Evolutionary conservation across 2,113 vertebrate genomes (phyloP).

Genomic region (Xyrauchen texanus): DNA sequence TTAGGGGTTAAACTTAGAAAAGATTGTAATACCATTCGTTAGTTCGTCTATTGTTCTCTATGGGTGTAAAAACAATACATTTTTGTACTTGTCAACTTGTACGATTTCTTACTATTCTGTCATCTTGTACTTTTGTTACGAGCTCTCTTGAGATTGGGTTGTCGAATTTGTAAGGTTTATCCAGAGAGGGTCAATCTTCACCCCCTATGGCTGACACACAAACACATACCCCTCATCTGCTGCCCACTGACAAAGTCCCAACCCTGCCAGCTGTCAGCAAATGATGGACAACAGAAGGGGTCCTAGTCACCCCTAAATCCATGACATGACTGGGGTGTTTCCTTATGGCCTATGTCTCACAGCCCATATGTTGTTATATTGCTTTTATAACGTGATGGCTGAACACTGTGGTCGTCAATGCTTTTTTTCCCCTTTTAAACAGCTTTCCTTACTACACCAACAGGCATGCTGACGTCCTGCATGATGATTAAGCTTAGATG

Average conservation of each 20-base stretch:
- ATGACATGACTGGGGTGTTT: slow-evolving; percentile 19
- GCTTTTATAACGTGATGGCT: slow-evolving; percentile 9
- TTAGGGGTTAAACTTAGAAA: too few species aligned
- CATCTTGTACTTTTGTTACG: too few species aligned
- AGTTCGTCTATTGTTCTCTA: too few species aligned
- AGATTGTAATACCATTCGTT: too few species aligned
- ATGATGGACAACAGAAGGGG: slow-evolving; percentile 34
- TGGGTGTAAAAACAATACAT: too few species aligned
- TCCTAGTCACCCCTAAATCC: slow-evolving; percentile 10
- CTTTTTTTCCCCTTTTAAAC: slow-evolving; percentile 9
- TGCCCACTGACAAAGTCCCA: slow-evolving; percentile 36
- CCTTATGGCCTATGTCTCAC: background rate
- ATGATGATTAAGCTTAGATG: slow-evolving; percentile 1
- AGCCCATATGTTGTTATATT: background rate
- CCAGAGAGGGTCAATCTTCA: slow-evolving; percentile 23
- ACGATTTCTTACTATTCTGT: too few species aligned
- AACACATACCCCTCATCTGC: slow-evolving; percentile 45
- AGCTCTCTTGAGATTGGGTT: too few species aligned
- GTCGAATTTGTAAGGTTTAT: too few species aligned
- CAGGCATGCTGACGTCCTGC: slow-evolving; percentile 13
- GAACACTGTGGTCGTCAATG: slow-evolving; percentile 22
- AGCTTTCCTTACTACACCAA: background rate
- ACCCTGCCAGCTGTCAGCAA: slow-evolving; percentile 49
- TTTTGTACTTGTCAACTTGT: too few species aligned
- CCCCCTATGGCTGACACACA: slow-evolving; percentile 26